Evolutionary conservation across 2,797 vertebrate genomes (phyloP).

Genomic region (Taenioides sp.): DNA sequence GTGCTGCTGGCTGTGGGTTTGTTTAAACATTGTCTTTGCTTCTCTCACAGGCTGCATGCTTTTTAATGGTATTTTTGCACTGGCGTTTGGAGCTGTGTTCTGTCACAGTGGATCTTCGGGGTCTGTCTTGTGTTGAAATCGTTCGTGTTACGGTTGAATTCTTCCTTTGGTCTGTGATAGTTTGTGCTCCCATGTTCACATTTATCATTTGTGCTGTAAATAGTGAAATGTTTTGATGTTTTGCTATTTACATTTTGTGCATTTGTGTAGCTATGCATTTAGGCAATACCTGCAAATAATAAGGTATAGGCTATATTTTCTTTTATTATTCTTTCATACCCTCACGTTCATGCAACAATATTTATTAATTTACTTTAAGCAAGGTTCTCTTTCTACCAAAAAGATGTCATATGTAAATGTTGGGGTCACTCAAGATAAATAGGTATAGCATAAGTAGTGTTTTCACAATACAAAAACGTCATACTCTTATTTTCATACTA

Average conservation of each 20-base stretch:
- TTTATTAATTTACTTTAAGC: not conserved
- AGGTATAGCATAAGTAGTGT: too few species aligned
- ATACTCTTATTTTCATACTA: too few species aligned
- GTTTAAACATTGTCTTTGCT: constrained; percentile 22
- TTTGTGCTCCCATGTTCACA: constrained; percentile 22
- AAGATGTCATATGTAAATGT: too few species aligned
- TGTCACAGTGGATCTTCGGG: constrained; percentile 11
- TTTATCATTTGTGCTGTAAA: not conserved
- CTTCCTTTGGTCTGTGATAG: not conserved
- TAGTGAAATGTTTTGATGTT: constrained; percentile 14
- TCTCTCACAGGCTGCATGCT: constrained; percentile 28
- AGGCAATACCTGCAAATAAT: not conserved
- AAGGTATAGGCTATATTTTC: not conserved
- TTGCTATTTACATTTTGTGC: not conserved
- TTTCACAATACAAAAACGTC: too few species aligned
- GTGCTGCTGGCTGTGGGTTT: constrained; percentile 30
- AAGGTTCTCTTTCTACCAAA: too few species aligned
- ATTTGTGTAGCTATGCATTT: constrained; percentile 1
- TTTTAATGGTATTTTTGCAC: constrained; percentile 12
- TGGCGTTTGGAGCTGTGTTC: constrained; percentile 26
- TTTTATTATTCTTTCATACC: not conserved
- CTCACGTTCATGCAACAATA: not conserved
- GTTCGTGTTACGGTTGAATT: constrained; percentile 8
- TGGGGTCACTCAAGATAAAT: too few species aligned
- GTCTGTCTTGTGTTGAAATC: constrained; percentile 17